Evolutionary conservation across 2,797 vertebrate species (phyloP).

Genomic region (Poeciliopsis turneri): DNA sequence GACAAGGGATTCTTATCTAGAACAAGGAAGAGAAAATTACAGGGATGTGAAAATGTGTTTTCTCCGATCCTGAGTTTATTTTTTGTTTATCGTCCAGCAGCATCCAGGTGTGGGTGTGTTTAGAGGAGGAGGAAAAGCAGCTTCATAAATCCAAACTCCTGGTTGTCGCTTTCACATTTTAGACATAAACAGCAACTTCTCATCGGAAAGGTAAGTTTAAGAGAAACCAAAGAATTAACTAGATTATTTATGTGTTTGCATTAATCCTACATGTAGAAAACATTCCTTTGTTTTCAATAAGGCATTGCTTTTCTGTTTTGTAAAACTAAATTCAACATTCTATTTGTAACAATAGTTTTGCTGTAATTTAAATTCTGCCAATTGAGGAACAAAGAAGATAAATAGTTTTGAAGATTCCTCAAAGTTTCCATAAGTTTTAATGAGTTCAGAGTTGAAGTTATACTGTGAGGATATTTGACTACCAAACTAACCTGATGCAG

Average conservation of each 20-base stretch:
- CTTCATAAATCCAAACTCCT: not conserved
- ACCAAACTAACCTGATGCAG: not conserved
- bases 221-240: not conserved
- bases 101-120: not conserved
- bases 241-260: not conserved
- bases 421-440: not conserved
- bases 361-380: not conserved
- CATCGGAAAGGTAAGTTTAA: not conserved
- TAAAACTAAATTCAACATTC: not conserved
- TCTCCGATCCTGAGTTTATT: too few species aligned
- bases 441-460: not conserved
- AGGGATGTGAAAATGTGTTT: too few species aligned
- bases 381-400: not conserved
- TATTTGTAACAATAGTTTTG: not conserved
- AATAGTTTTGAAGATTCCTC: not conserved
- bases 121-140: not conserved
- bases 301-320: not conserved
- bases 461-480: not conserved
- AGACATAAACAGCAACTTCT: not conserved
- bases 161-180: not conserved
- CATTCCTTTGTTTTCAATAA: not conserved
- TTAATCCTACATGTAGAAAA: too few species aligned
- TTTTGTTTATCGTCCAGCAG: not conserved
- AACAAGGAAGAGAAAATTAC: too few species aligned
- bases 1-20: too few species aligned